Evolutionary conservation across 1,140 invertebrate species (phyloP).

Genomic region (Drosophila melanica): DNA sequence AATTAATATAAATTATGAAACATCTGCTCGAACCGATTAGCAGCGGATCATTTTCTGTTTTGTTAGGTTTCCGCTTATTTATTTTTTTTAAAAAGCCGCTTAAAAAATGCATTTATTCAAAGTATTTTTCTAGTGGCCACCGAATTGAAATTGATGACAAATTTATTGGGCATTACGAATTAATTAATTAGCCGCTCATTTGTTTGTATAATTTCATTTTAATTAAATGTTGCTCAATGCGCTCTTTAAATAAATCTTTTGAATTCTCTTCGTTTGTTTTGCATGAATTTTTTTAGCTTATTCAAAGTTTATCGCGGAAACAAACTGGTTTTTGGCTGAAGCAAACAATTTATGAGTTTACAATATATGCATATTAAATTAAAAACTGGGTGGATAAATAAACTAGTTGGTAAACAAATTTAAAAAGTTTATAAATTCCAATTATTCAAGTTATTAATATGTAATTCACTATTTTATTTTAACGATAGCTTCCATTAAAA

Average conservation of each 20-base stretch:
- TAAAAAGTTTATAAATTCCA: constrained; percentile 17
- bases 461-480: background rate
- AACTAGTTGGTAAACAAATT: constrained; percentile 5
- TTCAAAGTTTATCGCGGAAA: constrained; percentile 16
- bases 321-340: constrained; percentile 27
- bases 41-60: constrained; percentile 13
- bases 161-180: constrained; percentile 70
- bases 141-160: constrained; percentile 66
- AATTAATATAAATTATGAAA: constrained; percentile 54
- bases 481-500: background rate
- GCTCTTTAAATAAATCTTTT: constrained; percentile 17
- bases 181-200: constrained; percentile 71
- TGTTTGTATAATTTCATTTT: constrained; percentile 66
- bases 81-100: constrained; percentile 30
- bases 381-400: constrained; percentile 31
- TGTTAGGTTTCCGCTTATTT: constrained; percentile 18
- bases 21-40: background rate
- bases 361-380: constrained; percentile 56
- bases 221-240: constrained; percentile 51
- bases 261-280: constrained; percentile 18
- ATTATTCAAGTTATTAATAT: background rate
- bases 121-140: constrained; percentile 2
- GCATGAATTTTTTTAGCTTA: constrained; percentile 26
- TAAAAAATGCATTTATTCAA: constrained; percentile 15
- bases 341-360: constrained; percentile 47